A percentile compares a stretch with the other conserved stretches of the same genome.
Evolutionary conservation across 2,113 vertebrate genomes (phyloP).

Genomic region (Corvus hawaiiensis): DNA sequence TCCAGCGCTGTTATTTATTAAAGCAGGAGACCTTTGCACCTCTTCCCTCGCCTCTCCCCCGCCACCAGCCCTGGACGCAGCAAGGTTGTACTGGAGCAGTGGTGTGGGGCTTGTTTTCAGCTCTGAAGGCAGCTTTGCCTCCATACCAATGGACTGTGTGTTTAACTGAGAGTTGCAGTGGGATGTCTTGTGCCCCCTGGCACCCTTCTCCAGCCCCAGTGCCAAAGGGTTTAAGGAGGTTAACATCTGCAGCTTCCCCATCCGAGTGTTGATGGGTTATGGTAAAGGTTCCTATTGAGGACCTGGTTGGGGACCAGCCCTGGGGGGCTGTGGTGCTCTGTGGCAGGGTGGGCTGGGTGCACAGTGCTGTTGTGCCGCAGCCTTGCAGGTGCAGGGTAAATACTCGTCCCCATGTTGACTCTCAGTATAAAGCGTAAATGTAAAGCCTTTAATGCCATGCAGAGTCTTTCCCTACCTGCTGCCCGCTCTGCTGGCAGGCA

Average conservation of each 20-base stretch:
- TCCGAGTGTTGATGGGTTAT: background rate
- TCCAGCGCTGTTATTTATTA: slow-evolving; percentile 53
- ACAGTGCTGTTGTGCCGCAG: background rate
- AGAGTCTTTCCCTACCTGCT: background rate
- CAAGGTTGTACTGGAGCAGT: background rate
- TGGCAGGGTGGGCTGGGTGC: accelerated
- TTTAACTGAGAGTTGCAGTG: background rate
- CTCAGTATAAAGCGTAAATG: background rate
- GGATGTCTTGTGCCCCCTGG: background rate
- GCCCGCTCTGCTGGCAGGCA: accelerated
- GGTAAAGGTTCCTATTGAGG: background rate
- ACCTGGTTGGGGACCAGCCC: background rate
- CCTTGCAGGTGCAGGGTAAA: background rate
- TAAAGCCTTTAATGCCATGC: background rate
- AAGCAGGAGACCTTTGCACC: slow-evolving; percentile 53
- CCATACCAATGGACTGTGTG: background rate
- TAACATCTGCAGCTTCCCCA: background rate
- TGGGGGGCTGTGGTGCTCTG: background rate
- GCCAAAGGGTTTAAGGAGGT: background rate
- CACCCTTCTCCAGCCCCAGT: too few relatives aligned
- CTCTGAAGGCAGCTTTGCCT: slow-evolving; percentile 39
- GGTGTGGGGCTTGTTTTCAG: background rate
- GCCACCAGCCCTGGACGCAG: background rate
- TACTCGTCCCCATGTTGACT: background rate
- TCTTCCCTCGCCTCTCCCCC: background rate